A percentile compares a stretch with the other conserved stretches of the same genome.
Evolutionary conservation across 2,888 invertebrate species (phyloP).

Genomic region (Acanthosepion esculentum): DNA sequence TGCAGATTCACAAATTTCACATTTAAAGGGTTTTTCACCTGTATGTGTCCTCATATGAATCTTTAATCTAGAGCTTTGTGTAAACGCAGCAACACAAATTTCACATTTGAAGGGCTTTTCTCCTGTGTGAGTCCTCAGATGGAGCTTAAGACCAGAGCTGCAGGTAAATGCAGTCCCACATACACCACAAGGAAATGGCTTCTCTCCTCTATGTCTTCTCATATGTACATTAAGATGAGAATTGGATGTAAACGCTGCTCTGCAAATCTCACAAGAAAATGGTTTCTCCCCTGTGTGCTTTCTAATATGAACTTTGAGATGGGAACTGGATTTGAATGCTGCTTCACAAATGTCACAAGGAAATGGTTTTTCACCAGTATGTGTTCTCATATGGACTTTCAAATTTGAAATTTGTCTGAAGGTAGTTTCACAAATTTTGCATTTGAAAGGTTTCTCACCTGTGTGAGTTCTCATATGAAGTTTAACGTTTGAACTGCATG

Average conservation of each 20-base stretch:
- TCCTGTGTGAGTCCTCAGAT: not conserved
- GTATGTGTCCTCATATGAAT: slow-evolving; percentile 11
- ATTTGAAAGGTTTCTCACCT: not conserved
- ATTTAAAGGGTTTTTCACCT: not conserved
- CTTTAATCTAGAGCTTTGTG: not conserved
- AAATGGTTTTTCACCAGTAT: slow-evolving; percentile 41
- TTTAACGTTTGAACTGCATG: not conserved
- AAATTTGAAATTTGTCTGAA: not conserved
- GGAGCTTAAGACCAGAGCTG: not conserved
- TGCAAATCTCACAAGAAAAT: not conserved
- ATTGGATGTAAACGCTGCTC: not conserved
- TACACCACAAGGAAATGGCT: not conserved
- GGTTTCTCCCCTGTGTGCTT: slow-evolving; percentile 13
- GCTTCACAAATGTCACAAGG: slow-evolving; percentile 34
- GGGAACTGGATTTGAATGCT: not conserved
- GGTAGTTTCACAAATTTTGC: not conserved
- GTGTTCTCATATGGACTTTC: not conserved
- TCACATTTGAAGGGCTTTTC: slow-evolving; percentile 40
- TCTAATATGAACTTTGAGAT: slow-evolving; percentile 37
- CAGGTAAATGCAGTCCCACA: not conserved
- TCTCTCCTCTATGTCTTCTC: not conserved
- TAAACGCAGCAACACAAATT: not conserved
- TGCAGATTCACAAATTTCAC: slow-evolving; percentile 3
- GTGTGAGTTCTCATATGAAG: slow-evolving; percentile 25
- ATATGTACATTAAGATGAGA: slow-evolving; percentile 34